These are phyloP conservation scores for Psococerastis gibbosa DNA, from an alignment of 2,888 invertebrate genomes.

Conservation along the genomic window DNA sequence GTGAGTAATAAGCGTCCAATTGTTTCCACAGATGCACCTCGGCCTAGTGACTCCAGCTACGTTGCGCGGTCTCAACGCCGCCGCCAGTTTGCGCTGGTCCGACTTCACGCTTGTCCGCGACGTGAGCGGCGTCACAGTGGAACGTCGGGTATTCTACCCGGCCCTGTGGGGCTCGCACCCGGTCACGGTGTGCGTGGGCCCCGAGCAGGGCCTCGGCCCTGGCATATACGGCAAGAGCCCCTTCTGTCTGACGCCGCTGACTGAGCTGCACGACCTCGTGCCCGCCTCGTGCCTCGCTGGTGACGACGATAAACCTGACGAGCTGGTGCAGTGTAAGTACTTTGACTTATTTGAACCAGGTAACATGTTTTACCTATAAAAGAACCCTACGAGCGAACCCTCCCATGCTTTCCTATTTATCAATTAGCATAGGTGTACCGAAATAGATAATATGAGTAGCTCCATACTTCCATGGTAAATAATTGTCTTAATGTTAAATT, in stretches of 20 bases:
- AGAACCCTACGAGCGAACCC: too few species aligned
- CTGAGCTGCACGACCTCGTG: slow-evolving; percentile 63
- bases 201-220: slow-evolving; percentile 35
- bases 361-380: too few species aligned
- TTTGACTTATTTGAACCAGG: too few species aligned
- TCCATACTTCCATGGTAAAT: too few species aligned
- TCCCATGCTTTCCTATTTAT: slow-evolving; percentile 9
- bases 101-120: slow-evolving; percentile 46
- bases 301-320: slow-evolving; percentile 29
- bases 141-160: slow-evolving; percentile 53
- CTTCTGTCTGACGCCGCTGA: slow-evolving; percentile 49
- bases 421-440: too few species aligned
- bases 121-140: slow-evolving; percentile 34
- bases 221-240: slow-evolving; percentile 36
- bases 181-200: slow-evolving; percentile 45
- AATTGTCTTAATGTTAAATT: too few species aligned
- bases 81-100: slow-evolving; percentile 49
- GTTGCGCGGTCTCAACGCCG: slow-evolving; percentile 48
- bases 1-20: too few species aligned
- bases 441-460: too few species aligned
- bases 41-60: slow-evolving; percentile 44
- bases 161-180: slow-evolving; percentile 46
- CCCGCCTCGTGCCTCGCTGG: slow-evolving; percentile 41
- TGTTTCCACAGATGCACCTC: slow-evolving; percentile 39
- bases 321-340: slow-evolving; percentile 43